Conservation (phyloP, 2,888 invertebrate genomes). For the Scaptomyza tumidula region DNA sequence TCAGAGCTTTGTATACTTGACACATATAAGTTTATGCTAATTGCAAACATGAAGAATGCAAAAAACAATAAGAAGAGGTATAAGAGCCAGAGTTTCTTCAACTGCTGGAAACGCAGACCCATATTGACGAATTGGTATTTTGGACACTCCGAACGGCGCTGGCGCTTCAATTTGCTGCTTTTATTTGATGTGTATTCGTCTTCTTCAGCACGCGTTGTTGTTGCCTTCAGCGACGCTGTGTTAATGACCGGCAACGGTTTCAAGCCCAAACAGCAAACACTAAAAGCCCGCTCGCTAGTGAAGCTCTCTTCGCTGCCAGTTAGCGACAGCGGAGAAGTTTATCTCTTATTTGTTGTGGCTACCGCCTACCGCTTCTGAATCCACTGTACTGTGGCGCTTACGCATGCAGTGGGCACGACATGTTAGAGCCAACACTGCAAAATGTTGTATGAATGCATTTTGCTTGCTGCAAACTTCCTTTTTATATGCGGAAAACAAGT, state of each 20-base stretch:
- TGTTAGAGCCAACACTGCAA: constrained; percentile 37
- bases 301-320: constrained; percentile 61
- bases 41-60: constrained; percentile 84
- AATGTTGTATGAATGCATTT: constrained; percentile 56
- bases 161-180: not conserved
- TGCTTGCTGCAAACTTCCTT: constrained; percentile 24
- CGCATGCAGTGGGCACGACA: constrained; percentile 17
- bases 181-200: constrained; percentile 14
- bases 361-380: constrained; percentile 20
- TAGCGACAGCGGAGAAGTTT: constrained; percentile 30
- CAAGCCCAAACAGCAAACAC: constrained; percentile 19
- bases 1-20: constrained; percentile 78
- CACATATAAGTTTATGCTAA: constrained; percentile 84
- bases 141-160: constrained; percentile 22
- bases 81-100: constrained; percentile 83
- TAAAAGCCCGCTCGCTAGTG: constrained; percentile 16
- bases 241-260: constrained; percentile 56
- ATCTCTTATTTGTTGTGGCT: constrained; percentile 37
- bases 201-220: constrained; percentile 37
- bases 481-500: constrained; percentile 34
- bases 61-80: constrained; percentile 84
- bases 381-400: constrained; percentile 36
- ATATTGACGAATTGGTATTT: constrained; percentile 58
- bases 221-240: constrained; percentile 48
- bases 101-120: constrained; percentile 83